These are phyloP conservation scores for Formica selysi DNA, from an alignment of 1,140 invertebrate genomes.

Conservation along the genomic window DNA sequence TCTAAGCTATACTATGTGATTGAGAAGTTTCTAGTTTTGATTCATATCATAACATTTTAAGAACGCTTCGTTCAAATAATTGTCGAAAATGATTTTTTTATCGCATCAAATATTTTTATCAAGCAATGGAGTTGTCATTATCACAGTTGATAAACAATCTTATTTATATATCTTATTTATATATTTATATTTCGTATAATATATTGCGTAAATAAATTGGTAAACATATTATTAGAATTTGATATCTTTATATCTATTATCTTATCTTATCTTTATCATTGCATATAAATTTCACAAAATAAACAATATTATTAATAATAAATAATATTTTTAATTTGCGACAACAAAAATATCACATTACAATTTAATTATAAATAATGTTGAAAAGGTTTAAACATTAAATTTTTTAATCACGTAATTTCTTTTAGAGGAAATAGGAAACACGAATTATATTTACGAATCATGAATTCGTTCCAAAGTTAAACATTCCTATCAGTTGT, in stretches of 20 bases:
- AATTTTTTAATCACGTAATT: background rate
- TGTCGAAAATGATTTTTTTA: background rate
- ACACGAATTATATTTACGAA: background rate
- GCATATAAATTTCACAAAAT: too few species aligned
- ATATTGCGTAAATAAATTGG: background rate
- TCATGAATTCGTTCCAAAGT: background rate
- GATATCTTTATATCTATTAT: background rate
- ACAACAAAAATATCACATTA: background rate
- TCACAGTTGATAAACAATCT: background rate
- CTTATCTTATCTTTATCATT: too few species aligned
- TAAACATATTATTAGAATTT: slow-evolving; percentile 2
- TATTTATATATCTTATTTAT: background rate
- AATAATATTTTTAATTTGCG: background rate
- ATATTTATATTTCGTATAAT: background rate
- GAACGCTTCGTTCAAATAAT: background rate
- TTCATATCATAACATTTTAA: background rate
- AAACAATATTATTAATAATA: too few species aligned
- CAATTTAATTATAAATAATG: background rate
- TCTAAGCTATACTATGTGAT: background rate
- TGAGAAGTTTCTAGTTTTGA: background rate
- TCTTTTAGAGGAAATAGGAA: background rate
- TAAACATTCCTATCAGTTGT: slow-evolving; percentile 23
- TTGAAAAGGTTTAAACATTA: background rate
- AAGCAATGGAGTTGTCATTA: background rate
- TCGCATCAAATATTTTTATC: slow-evolving; percentile 11